Evolutionary conservation across 2,797 vertebrate genomes (phyloP).

Genomic region (Simalia tracyae): DNA sequence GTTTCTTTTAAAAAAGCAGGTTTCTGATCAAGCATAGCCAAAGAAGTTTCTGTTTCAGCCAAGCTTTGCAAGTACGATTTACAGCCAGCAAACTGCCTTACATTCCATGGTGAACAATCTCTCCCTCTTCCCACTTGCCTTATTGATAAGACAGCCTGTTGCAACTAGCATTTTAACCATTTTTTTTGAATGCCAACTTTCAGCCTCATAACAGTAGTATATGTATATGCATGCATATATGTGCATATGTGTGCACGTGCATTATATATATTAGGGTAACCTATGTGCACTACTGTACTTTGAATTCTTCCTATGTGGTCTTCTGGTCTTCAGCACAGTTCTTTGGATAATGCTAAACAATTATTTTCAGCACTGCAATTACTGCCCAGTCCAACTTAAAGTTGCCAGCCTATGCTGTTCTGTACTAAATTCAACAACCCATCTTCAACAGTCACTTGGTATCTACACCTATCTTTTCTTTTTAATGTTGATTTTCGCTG

Average conservation of each 20-base stretch:
- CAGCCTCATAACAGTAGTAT: background rate
- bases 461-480: background rate
- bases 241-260: too few relatives aligned
- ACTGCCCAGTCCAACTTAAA: background rate
- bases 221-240: background rate
- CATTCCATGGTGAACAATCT: background rate
- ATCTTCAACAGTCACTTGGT: background rate
- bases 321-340: background rate
- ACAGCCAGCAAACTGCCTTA: background rate
- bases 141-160: background rate
- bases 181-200: background rate
- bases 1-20: background rate
- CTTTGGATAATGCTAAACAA: background rate
- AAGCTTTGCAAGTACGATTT: background rate
- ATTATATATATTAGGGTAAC: background rate
- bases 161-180: background rate
- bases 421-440: background rate
- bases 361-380: background rate
- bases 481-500: background rate
- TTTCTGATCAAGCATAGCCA: background rate
- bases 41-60: background rate
- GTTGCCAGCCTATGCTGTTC: background rate
- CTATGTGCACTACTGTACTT: background rate
- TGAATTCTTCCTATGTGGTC: background rate
- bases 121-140: background rate